Percentiles rank a stretch among this genome's conserved stretches.
Evolutionary conservation across 2,797 vertebrate species (phyloP).

Genomic region (Salmo trutta): DNA sequence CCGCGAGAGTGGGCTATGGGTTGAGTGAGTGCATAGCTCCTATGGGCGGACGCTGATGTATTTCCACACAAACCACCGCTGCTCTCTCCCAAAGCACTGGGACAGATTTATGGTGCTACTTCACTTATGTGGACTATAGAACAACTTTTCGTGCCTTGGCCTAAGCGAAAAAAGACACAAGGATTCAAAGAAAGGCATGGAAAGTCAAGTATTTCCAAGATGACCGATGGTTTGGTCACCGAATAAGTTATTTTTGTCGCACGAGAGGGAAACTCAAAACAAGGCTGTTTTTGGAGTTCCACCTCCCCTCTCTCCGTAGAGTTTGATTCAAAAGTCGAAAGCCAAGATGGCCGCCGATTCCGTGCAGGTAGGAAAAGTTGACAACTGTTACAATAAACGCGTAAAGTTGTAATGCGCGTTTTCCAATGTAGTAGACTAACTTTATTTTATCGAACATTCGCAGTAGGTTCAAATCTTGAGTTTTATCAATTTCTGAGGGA

Average conservation of each 20-base stretch:
- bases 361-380: slow-evolving; percentile 86
- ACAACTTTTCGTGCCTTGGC: slow-evolving; percentile 41
- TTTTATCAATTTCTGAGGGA: neutral
- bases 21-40: slow-evolving; percentile 41
- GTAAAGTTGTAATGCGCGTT: slow-evolving; percentile 45
- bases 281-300: slow-evolving; percentile 73
- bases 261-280: slow-evolving; percentile 71
- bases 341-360: slow-evolving; percentile 84
- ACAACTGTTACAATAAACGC: slow-evolving; percentile 74
- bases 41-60: slow-evolving; percentile 64
- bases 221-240: slow-evolving; percentile 56
- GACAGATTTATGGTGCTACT: slow-evolving; percentile 58
- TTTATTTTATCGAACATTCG: neutral
- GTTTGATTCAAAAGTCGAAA: slow-evolving; percentile 81
- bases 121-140: slow-evolving; percentile 52
- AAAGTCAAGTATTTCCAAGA: slow-evolving; percentile 49
- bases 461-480: neutral
- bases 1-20: slow-evolving; percentile 14
- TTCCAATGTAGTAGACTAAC: slow-evolving; percentile 11
- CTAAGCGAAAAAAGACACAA: slow-evolving; percentile 51
- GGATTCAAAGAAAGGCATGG: slow-evolving; percentile 61
- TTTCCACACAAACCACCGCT: slow-evolving; percentile 66
- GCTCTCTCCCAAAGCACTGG: slow-evolving; percentile 55
- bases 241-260: slow-evolving; percentile 50
- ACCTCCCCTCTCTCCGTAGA: slow-evolving; percentile 65